phyloP scores from a whole-genome alignment of 2,113 vertebrate species.

The Chlamydotis undulata region DNA sequence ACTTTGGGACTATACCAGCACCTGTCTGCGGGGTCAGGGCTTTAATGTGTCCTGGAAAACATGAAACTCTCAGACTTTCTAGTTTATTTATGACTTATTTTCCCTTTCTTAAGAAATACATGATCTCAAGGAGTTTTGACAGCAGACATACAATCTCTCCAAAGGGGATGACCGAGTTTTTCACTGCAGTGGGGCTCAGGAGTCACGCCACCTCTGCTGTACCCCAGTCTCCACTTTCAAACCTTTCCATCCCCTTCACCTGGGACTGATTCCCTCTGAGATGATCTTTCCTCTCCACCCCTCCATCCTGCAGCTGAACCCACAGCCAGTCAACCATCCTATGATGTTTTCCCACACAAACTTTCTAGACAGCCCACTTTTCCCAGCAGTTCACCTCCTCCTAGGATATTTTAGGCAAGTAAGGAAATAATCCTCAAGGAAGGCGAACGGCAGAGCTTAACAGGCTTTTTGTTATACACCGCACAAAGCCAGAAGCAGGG shows the following conservation, averaged over 20 bases:
- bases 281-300: background rate
- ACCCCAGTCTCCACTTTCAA: background rate
- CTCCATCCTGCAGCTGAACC: background rate
- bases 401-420: background rate
- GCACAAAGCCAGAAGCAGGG: background rate
- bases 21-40: background rate
- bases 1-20: background rate
- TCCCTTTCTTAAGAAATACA: background rate
- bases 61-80: accelerated
- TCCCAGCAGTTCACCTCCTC: background rate
- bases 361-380: background rate
- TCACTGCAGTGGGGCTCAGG: background rate
- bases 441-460: background rate
- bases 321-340: background rate
- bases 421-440: background rate
- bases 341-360: background rate
- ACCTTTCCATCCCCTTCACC: background rate
- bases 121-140: background rate
- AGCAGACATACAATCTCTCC: background rate
- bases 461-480: background rate
- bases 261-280: background rate
- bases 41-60: background rate
- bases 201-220: background rate
- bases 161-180: background rate
- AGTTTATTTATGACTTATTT: background rate